Evolutionary conservation across 1,140 invertebrate species (phyloP), one percentile per base, ranked within the genome.

Genomic region (Solen grandis): DNA sequence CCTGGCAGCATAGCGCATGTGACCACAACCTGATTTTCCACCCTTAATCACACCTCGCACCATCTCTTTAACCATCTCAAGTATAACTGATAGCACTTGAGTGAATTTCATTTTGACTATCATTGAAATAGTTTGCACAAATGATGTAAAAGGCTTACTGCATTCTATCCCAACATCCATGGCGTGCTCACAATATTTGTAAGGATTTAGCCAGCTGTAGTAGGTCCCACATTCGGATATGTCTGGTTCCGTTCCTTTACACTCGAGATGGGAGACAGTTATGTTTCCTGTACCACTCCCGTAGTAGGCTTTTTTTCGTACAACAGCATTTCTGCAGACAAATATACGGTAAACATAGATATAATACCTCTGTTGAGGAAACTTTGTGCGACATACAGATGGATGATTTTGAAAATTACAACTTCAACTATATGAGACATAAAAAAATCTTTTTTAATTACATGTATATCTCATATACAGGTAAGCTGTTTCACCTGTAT

Each of bases 161-260:
- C 70, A 74, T 46, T 62, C 62, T 5, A 74, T 27, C 2, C 70
- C 70, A 25, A 36, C 70, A n/a, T 35, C 54, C 19, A 22, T 29
- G n/a, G 60, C 22, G n/a, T 3, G 0, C 10, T 19, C 2, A 27
- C n/a, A 13, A 31, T 59, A 74, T 19, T 14, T 35, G n/a, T 33
- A 14, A n/a, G 36, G 16, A 16, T 62, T 31, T 59, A 36, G 5
- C 13, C 36, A 19, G 55, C 70, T 62, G 19, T 55, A 59, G 50
- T 36, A 74, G 10, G 70, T 62, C 25, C 8, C 57, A 62, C 70
- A 74, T 41, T 74, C 57, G 41, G 60, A 55, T 22, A 74, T 25
- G 62, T 74, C 57, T 13, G 29, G 0, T 62, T 74, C 70, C 5
- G 10, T 27, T 0, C 70, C 70, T 10, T 41, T 74, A 31, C 70